A percentile compares a stretch with the other conserved stretches of the same genome.
These are phyloP conservation scores for Eupithecia vulgata DNA, from an alignment of 2,888 invertebrate species.

Conservation along the genomic window DNA sequence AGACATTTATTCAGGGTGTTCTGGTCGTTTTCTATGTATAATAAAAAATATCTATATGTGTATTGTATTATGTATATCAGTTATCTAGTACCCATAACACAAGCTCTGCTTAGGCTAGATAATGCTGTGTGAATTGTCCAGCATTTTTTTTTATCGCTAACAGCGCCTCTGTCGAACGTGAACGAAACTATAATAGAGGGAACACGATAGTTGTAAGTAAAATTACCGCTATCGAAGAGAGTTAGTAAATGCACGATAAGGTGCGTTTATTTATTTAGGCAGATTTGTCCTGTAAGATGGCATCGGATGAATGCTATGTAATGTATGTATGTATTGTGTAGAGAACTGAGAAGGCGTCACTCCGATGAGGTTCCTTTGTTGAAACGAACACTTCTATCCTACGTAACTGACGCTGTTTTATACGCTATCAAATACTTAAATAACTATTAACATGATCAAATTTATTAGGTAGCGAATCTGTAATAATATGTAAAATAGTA, in stretches of 20 bases:
- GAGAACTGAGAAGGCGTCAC: not conserved
- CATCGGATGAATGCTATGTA: not conserved
- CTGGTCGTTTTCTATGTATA: too few relatives aligned
- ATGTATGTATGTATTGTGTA: too few relatives aligned
- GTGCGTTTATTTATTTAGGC: not conserved
- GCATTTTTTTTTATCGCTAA: too few relatives aligned
- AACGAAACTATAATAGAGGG: not conserved
- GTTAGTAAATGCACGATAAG: not conserved
- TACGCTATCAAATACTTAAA: not conserved
- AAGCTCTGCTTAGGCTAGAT: too few relatives aligned
- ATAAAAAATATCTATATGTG: too few relatives aligned
- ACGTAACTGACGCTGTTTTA: not conserved
- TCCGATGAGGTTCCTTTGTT: not conserved
- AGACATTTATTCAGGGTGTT: too few relatives aligned
- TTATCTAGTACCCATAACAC: too few relatives aligned
- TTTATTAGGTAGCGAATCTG: constrained; percentile 1
- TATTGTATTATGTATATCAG: too few relatives aligned
- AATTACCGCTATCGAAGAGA: not conserved
- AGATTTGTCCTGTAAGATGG: not conserved
- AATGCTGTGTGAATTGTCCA: too few relatives aligned
- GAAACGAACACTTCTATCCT: not conserved
- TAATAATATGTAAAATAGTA: not conserved
- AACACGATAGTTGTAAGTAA: not conserved
- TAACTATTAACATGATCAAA: not conserved
- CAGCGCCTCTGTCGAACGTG: constrained; percentile 2